Percentiles rank a stretch among this genome's conserved stretches.
Conservation (phyloP, 2,888 invertebrate genomes). For the Dryocosmus kuriphilus region DNA sequence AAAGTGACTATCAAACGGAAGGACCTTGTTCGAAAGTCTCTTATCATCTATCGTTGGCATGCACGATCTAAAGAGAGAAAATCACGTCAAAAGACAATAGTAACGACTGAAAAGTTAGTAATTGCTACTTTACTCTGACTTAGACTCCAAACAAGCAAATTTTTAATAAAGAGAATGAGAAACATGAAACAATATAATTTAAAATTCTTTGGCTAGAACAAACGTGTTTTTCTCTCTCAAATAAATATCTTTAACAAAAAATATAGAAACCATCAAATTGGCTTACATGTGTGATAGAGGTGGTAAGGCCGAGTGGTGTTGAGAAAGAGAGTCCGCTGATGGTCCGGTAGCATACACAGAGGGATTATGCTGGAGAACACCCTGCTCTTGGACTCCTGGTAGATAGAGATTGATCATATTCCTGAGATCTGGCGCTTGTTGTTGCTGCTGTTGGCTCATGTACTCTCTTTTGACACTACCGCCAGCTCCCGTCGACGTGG, state of each 20-base stretch:
- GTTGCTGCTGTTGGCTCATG: slow-evolving; percentile 78
- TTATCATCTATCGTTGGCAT: slow-evolving; percentile 7
- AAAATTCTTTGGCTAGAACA: not conserved
- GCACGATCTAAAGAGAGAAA: slow-evolving; percentile 20
- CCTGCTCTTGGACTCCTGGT: slow-evolving; percentile 83
- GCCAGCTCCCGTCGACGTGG: slow-evolving; percentile 65
- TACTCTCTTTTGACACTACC: slow-evolving; percentile 85
- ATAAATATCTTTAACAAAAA: slow-evolving; percentile 14
- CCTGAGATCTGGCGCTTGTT: slow-evolving; percentile 81
- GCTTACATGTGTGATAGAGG: slow-evolving; percentile 84
- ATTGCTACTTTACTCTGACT: not conserved
- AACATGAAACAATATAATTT: not conserved
- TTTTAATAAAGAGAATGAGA: not conserved
- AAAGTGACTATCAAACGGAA: not conserved
- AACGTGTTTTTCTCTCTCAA: slow-evolving; percentile 2
- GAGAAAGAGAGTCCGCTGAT: slow-evolving; percentile 81
- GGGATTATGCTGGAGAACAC: slow-evolving; percentile 81
- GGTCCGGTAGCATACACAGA: slow-evolving; percentile 81
- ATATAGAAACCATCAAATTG: slow-evolving; percentile 29
- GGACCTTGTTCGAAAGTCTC: not conserved
- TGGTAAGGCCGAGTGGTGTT: slow-evolving; percentile 75
- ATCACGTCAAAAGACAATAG: not conserved
- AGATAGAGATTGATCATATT: slow-evolving; percentile 89
- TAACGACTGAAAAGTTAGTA: not conserved
- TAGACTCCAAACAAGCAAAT: too few relatives aligned